Evolutionary conservation across 2,797 vertebrate genomes (phyloP).

Genomic region (Spinus olivaceus): DNA sequence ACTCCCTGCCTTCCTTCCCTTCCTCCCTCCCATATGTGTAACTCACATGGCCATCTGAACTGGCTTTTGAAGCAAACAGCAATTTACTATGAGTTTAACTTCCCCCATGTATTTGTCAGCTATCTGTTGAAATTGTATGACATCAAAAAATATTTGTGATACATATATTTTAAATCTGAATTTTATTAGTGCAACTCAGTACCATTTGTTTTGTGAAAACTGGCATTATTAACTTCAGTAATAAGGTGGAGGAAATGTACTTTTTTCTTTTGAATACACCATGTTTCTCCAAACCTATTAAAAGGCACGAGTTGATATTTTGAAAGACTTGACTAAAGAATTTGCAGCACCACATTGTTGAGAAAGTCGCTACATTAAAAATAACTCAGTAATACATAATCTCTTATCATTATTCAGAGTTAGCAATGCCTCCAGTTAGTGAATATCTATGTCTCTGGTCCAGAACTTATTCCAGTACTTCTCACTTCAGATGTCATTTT

Average conservation of each 20-base stretch:
- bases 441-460: not conserved
- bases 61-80: not conserved
- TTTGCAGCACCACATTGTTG: not conserved
- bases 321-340: not conserved
- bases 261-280: not conserved
- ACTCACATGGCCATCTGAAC: not conserved
- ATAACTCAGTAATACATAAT: not conserved
- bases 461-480: not conserved
- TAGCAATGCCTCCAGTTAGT: not conserved
- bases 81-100: not conserved
- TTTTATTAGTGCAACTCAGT: not conserved
- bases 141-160: not conserved
- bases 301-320: not conserved
- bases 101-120: not conserved
- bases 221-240: not conserved
- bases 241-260: not conserved
- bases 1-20: not conserved
- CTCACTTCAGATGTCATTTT: slow-evolving; percentile 5
- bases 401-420: not conserved
- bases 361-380: not conserved
- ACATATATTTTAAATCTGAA: not conserved
- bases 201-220: not conserved
- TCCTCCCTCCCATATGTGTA: not conserved
- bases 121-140: not conserved
- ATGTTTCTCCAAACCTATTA: not conserved